Evolutionary conservation across 2,113 vertebrate species (phyloP).

Genomic region (Platanista minor): DNA sequence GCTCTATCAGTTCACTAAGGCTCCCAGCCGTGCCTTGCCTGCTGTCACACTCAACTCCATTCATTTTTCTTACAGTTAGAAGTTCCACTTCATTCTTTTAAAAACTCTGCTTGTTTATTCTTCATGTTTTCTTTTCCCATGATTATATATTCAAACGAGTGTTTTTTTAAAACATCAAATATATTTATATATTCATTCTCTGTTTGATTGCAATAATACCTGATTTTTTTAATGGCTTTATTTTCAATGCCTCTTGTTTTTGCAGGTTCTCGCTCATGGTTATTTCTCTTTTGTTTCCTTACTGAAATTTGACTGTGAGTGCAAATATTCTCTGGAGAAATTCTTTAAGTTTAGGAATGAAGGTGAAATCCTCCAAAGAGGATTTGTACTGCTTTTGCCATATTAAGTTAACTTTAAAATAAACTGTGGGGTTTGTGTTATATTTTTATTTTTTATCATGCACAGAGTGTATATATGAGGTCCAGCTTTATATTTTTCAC

Average conservation of each 20-base stretch:
- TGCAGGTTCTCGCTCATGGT: neutral
- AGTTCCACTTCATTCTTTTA: neutral
- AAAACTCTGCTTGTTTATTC: neutral
- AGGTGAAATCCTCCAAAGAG: neutral
- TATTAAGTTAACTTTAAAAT: neutral
- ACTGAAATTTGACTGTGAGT: neutral
- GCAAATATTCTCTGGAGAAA: neutral
- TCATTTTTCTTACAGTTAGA: neutral
- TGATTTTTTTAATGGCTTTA: neutral
- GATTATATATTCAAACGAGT: neutral
- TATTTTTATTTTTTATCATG: neutral
- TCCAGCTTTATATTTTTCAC: neutral
- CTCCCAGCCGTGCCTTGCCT: too few relatives aligned
- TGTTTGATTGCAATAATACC: neutral
- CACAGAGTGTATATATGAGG: neutral
- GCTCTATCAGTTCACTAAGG: rapidly evolving
- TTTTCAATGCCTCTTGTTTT: neutral
- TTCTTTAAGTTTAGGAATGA: neutral
- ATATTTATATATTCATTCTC: neutral
- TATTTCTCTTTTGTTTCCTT: neutral
- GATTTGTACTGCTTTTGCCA: neutral
- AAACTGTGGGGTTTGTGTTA: neutral
- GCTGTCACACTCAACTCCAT: neutral
- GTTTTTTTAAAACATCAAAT: neutral
- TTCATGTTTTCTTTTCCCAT: neutral